Percentiles rank a stretch among this genome's conserved stretches.
phyloP scores from a whole-genome alignment of 2,797 vertebrate species.

The Trichosurus vulpecula region DNA sequence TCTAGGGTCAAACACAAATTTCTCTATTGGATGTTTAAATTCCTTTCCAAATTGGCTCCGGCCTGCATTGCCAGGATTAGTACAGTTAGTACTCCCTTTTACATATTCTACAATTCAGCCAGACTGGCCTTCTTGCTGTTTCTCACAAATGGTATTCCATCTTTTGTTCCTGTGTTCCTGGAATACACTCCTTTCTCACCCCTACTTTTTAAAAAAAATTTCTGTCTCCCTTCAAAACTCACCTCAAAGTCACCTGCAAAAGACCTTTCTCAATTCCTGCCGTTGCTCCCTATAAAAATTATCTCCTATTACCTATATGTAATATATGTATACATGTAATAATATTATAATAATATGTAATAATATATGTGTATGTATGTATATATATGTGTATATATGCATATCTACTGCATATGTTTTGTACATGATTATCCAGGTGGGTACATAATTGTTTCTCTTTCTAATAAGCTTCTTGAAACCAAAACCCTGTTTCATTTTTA shows the following conservation, averaged over 20 bases:
- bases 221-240: neutral
- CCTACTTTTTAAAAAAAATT: neutral
- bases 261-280: neutral
- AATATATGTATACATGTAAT: no score
- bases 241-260: neutral
- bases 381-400: no score
- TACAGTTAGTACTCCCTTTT: neutral
- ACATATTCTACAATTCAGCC: neutral
- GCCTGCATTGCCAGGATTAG: neutral
- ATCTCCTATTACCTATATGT: no score
- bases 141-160: neutral
- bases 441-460: neutral
- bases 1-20: neutral
- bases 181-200: neutral
- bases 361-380: no score
- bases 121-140: neutral
- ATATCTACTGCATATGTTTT: no score
- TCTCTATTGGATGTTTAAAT: neutral
- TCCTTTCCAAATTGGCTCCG: neutral
- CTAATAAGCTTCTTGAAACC: neutral
- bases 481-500: neutral
- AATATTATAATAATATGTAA: no score
- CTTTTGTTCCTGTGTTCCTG: neutral
- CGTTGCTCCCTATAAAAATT: neutral
- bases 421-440: no score